Evolutionary conservation across 2,888 invertebrate genomes (phyloP).

Genomic region (Pteria penguin): DNA sequence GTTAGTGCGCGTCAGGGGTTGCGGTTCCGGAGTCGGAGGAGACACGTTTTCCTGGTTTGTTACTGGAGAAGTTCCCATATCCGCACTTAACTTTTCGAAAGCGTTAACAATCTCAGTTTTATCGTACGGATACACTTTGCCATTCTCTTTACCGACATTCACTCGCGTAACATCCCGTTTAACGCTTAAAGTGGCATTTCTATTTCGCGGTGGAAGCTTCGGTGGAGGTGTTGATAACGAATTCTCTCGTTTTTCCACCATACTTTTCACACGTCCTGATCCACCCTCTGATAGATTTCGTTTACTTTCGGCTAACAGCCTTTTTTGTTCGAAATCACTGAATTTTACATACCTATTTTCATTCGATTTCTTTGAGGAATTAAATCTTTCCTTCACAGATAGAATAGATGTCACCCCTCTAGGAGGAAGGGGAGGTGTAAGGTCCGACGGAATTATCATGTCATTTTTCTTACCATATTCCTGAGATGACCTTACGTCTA

Average conservation of each 20-base stretch:
- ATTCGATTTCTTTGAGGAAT: neutral
- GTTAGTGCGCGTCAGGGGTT: slow-evolving; percentile 64
- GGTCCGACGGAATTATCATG: neutral
- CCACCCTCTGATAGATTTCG: neutral
- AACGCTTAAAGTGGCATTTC: neutral
- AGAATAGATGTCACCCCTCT: slow-evolving; percentile 7
- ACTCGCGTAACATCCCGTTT: neutral
- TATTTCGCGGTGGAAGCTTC: slow-evolving; percentile 18
- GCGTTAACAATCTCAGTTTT: neutral
- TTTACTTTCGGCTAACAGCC: neutral
- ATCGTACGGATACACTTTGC: neutral
- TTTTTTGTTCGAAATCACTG: neutral
- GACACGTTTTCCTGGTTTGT: neutral
- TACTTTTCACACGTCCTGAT: neutral
- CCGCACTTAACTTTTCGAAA: neutral
- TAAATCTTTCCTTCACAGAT: neutral
- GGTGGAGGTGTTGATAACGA: slow-evolving; percentile 12
- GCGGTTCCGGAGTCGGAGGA: slow-evolving; percentile 40
- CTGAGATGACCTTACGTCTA: neutral
- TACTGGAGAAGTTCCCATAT: neutral
- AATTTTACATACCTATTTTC: neutral
- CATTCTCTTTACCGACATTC: neutral
- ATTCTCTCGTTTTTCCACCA: neutral
- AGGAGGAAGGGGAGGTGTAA: slow-evolving; percentile 12
- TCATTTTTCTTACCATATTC: neutral